Evolutionary conservation across 2,113 vertebrate species (phyloP).

Genomic region (Genyomyrus donnyi): DNA sequence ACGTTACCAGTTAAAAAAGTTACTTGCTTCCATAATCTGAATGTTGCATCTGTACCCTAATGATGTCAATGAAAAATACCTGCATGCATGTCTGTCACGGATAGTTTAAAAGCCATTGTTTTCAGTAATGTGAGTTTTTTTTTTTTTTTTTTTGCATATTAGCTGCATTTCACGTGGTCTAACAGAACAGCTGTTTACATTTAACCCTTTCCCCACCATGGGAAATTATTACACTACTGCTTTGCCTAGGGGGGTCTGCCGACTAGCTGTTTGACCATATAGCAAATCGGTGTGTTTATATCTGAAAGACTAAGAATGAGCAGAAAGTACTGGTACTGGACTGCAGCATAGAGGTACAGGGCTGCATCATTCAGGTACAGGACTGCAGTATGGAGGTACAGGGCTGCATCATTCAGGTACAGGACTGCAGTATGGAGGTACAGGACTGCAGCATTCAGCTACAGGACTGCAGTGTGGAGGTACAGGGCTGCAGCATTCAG

Average conservation of each 20-base stretch:
- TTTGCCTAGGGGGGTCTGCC: conserved; percentile 7
- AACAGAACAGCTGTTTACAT: not conserved
- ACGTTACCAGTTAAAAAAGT: not conserved
- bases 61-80: not conserved
- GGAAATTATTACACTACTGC: not conserved
- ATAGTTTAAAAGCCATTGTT: not conserved
- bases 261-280: conserved; percentile 3
- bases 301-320: not conserved
- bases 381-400: too few relatives aligned
- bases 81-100: not conserved
- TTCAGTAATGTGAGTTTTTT: not conserved
- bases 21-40: not conserved
- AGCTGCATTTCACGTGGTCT: not conserved
- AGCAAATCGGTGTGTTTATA: conserved; percentile 4
- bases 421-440: too few relatives aligned
- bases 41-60: not conserved
- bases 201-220: not conserved
- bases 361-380: too few relatives aligned
- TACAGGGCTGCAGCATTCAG: too few relatives aligned
- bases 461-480: too few relatives aligned
- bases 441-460: too few relatives aligned
- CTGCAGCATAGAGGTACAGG: too few relatives aligned
- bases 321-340: not conserved
- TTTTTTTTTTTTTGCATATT: not conserved
- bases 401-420: too few relatives aligned